Evolutionary conservation across 2,113 vertebrate genomes (phyloP).

Genomic region (Silurus asotus): DNA sequence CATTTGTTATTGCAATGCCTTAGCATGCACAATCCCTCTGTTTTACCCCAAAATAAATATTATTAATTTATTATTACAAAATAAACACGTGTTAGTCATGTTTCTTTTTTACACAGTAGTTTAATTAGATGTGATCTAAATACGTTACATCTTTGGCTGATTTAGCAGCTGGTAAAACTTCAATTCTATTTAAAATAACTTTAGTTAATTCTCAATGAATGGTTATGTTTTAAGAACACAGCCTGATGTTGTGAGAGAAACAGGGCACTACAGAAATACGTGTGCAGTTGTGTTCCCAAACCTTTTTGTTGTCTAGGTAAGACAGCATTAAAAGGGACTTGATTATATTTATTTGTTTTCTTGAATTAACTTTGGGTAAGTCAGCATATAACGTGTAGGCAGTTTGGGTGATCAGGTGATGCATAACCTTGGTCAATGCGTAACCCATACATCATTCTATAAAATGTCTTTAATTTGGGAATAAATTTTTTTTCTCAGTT

Average conservation of each 20-base stretch:
- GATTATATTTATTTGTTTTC: neutral
- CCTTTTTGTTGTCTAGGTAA: neutral
- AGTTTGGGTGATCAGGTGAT: no score
- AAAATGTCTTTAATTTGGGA: neutral
- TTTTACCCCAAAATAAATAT: neutral
- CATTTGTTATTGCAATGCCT: neutral
- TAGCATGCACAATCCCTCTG: neutral
- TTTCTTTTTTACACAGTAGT: neutral
- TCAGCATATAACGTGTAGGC: neutral
- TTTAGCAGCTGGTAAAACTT: neutral
- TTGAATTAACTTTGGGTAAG: neutral
- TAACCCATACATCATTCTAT: neutral
- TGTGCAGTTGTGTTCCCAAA: neutral
- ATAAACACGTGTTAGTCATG: neutral
- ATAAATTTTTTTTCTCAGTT: neutral
- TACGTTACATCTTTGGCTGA: neutral
- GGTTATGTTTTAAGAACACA: neutral
- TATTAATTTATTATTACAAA: no score
- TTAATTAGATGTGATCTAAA: neutral
- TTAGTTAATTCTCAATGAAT: neutral
- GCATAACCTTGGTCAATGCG: no score
- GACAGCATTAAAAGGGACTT: neutral
- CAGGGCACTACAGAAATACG: neutral
- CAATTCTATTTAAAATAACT: neutral
- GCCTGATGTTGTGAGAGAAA: no score